A percentile compares a stretch with the other conserved stretches of the same genome.
These are phyloP conservation scores for Tenthredo scrophulariae DNA, from an alignment of 2,888 invertebrate genomes.

Conservation along the genomic window DNA sequence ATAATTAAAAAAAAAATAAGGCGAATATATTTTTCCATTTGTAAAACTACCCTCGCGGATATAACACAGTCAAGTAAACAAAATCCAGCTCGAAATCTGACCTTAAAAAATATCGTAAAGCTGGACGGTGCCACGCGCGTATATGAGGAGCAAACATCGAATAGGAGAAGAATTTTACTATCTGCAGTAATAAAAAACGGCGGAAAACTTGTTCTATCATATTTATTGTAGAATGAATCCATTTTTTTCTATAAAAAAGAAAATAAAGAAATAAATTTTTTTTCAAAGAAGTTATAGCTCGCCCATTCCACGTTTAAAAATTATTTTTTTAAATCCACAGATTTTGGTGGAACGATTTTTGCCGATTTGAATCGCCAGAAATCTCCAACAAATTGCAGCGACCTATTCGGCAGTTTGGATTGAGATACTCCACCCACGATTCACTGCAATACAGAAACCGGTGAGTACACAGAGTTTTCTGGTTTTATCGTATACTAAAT, in stretches of 20 bases:
- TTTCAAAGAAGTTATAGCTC: too few species aligned
- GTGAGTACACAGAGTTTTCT: background rate
- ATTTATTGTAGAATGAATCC: too few species aligned
- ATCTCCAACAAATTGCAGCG: background rate
- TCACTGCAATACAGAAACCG: slow-evolving; percentile 34
- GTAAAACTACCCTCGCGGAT: too few species aligned
- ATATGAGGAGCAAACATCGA: background rate
- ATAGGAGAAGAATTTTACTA: slow-evolving; percentile 2
- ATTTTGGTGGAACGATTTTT: slow-evolving; percentile 33
- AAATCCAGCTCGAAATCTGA: background rate
- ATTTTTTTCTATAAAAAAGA: too few species aligned
- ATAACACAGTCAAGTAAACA: too few species aligned
- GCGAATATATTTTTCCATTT: too few species aligned
- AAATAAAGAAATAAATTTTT: too few species aligned
- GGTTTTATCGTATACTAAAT: background rate
- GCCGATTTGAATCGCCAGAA: slow-evolving; percentile 15
- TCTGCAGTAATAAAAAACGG: background rate
- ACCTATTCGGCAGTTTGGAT: background rate
- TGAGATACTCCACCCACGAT: slow-evolving; percentile 34
- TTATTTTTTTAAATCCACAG: background rate
- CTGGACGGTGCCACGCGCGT: too few species aligned
- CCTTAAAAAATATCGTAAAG: slow-evolving; percentile 31
- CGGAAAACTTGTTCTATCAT: background rate
- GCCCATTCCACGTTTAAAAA: too few species aligned
- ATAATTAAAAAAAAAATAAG: slow-evolving; percentile 20